These are phyloP conservation scores for Centropus bengalensis DNA, from an alignment of 2,113 vertebrate genomes.

Conservation along the genomic window DNA sequence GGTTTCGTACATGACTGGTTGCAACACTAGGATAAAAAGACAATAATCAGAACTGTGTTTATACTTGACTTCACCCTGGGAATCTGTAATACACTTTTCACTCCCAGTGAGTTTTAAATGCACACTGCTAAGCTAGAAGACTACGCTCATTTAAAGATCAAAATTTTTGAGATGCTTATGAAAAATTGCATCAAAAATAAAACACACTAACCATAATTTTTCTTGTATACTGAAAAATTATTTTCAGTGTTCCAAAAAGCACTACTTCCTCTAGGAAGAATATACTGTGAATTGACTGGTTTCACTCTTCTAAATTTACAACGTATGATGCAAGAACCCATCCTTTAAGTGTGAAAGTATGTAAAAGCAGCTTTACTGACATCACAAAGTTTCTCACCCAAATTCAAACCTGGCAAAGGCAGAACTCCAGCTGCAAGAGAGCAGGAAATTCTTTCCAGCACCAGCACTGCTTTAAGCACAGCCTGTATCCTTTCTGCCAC, in stretches of 20 bases:
- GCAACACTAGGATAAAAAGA: background rate
- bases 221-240: background rate
- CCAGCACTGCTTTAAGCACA: background rate
- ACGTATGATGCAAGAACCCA: background rate
- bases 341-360: background rate
- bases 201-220: background rate
- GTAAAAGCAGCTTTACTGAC: background rate
- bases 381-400: constrained; percentile 14
- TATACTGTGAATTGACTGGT: background rate
- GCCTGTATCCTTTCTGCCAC: background rate
- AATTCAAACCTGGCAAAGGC: background rate
- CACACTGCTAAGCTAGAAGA: background rate
- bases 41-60: background rate
- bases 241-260: background rate
- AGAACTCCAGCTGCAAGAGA: background rate
- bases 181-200: background rate
- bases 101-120: background rate
- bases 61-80: background rate
- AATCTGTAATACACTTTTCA: background rate
- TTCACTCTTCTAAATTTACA: background rate
- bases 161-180: background rate
- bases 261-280: background rate
- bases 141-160: background rate
- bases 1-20: background rate
- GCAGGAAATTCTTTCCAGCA: background rate